These are phyloP conservation scores for Parotocinclus haroldoi DNA, from an alignment of 2,797 vertebrate genomes.

Conservation along the genomic window DNA sequence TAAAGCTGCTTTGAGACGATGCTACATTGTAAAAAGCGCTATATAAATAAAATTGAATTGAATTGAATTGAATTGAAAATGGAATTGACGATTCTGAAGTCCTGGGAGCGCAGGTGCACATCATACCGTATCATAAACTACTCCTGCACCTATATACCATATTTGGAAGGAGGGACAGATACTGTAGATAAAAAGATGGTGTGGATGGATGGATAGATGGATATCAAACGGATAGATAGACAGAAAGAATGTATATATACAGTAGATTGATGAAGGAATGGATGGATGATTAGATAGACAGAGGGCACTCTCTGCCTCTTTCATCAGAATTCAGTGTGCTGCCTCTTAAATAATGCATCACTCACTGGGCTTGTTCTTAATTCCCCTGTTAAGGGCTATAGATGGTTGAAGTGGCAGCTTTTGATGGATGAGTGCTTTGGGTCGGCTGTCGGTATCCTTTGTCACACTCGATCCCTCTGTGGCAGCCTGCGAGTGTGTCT, in stretches of 20 bases:
- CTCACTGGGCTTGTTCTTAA: slow-evolving; percentile 60
- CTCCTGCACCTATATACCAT: too few relatives aligned
- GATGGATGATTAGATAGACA: background rate
- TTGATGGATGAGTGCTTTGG: slow-evolving; percentile 61
- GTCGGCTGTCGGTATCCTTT: slow-evolving; percentile 49
- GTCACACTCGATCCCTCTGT: slow-evolving; percentile 43
- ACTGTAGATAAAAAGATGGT: background rate
- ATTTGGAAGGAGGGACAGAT: background rate
- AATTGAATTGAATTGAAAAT: background rate
- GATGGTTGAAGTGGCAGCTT: slow-evolving; percentile 47
- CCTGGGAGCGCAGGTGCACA: too few relatives aligned
- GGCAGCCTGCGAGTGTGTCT: slow-evolving; percentile 29
- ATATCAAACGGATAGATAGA: too few relatives aligned
- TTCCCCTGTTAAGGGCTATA: slow-evolving; percentile 53
- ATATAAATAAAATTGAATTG: background rate
- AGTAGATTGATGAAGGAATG: background rate
- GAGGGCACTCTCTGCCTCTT: slow-evolving; percentile 64
- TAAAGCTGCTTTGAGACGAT: background rate
- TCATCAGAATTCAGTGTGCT: slow-evolving; percentile 71
- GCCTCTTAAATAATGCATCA: slow-evolving; percentile 80
- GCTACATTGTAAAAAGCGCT: too few relatives aligned
- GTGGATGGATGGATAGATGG: background rate
- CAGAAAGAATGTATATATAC: background rate
- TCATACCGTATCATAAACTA: too few relatives aligned
- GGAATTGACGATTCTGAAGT: too few relatives aligned